These are phyloP conservation scores for Diachasmimorpha longicaudata DNA, from an alignment of 1,140 invertebrate species.

Conservation along the genomic window DNA sequence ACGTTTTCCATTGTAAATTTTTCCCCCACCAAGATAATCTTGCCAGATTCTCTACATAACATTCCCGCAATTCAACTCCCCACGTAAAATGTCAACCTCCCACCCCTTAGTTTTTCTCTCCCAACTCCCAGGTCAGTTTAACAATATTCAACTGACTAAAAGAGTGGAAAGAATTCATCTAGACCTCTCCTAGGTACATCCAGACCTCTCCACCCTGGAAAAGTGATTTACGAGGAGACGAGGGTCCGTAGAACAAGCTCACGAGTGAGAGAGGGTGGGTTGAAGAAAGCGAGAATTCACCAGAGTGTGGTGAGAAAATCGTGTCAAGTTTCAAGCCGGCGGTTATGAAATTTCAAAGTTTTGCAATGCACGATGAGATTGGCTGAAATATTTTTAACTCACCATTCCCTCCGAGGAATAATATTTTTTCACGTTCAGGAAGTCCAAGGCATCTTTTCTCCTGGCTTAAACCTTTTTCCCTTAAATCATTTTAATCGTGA, in stretches of 20 bases:
- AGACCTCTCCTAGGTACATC: neutral
- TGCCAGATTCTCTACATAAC: too few relatives aligned
- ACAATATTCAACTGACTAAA: neutral
- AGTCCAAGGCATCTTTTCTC: neutral
- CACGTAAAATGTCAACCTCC: neutral
- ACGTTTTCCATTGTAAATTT: too few relatives aligned
- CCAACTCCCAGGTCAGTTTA: neutral
- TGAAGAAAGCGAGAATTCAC: neutral
- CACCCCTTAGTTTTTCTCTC: neutral
- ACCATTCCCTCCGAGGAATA: neutral
- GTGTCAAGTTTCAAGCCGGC: constrained; percentile 14
- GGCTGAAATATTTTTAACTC: constrained; percentile 22
- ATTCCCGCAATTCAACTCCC: too few relatives aligned
- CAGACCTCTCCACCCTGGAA: neutral
- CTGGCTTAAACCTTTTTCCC: neutral
- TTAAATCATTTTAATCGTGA: neutral
- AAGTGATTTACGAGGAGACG: constrained; percentile 11
- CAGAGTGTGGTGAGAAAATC: neutral
- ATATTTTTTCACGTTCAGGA: neutral
- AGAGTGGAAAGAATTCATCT: constrained; percentile 5
- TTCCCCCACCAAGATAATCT: too few relatives aligned
- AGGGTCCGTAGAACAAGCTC: neutral
- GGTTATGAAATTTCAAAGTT: constrained; percentile 27
- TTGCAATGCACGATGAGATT: constrained; percentile 21
- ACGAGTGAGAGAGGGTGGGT: neutral